Evolutionary conservation across 2,888 invertebrate species (phyloP).

Genomic region (Patella caerulea): DNA sequence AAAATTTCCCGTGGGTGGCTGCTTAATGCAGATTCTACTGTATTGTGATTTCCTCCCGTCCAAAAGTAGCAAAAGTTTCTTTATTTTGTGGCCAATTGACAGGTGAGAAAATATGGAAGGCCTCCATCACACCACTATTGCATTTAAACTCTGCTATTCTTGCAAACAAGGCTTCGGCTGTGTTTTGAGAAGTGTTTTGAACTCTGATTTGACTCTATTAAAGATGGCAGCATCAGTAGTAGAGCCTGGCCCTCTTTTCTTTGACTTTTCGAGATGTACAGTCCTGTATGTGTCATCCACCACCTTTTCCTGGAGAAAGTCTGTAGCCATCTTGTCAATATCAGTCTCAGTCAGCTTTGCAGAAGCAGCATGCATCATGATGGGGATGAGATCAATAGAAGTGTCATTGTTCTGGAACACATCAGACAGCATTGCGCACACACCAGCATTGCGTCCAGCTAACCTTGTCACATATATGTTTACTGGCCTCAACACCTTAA

Average conservation of each 20-base stretch:
- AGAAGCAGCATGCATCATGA: conserved; percentile 11
- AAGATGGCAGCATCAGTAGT: not conserved
- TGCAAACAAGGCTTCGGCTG: too few species aligned
- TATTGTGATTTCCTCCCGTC: not conserved
- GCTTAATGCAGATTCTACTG: too few species aligned
- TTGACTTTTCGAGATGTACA: conserved; percentile 3
- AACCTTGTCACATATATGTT: conserved; percentile 14
- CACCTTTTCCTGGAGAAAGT: conserved; percentile 3
- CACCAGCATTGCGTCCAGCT: conserved; percentile 7
- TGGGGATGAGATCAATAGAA: conserved; percentile 10
- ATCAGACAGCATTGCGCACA: conserved; percentile 11
- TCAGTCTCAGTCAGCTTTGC: conserved; percentile 9
- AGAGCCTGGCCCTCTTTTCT: not conserved
- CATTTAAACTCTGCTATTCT: too few species aligned
- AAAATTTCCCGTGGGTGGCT: too few species aligned
- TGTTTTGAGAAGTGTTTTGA: too few species aligned
- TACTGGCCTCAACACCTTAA: conserved; percentile 4
- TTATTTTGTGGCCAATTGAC: not conserved
- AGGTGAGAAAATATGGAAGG: too few species aligned
- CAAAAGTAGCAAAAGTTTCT: not conserved
- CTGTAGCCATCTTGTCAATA: conserved; percentile 12
- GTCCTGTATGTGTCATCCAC: conserved; percentile 2
- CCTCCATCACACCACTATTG: too few species aligned
- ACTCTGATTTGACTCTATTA: too few species aligned
- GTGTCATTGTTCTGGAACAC: conserved; percentile 15